A percentile compares a stretch with the other conserved stretches of the same genome.
phyloP scores from a whole-genome alignment of 2,113 vertebrate genomes.

The Lampris incognitus region DNA sequence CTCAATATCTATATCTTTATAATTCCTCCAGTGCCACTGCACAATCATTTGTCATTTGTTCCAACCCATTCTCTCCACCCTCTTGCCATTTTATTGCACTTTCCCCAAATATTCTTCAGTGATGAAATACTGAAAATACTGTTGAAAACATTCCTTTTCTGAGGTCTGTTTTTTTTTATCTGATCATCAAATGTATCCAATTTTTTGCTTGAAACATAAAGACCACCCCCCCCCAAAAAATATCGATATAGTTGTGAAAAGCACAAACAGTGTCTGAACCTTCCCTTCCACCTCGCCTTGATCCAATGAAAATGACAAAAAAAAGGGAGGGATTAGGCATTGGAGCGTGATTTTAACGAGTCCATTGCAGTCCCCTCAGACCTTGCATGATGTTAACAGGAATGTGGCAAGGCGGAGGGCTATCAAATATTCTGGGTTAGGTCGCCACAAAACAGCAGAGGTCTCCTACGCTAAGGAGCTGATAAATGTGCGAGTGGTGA shows the following conservation, averaged over 20 bases:
- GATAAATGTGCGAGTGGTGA: background rate
- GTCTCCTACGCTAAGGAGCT: conserved; percentile 19
- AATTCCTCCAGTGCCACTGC: no score
- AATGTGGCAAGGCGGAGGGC: conserved; percentile 33
- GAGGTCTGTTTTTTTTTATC: no score
- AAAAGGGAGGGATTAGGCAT: conserved; percentile 65
- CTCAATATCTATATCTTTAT: no score
- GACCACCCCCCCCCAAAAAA: background rate
- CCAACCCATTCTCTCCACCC: no score
- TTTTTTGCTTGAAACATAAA: background rate
- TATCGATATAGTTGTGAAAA: background rate
- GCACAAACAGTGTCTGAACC: background rate
- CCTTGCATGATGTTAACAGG: conserved; percentile 42
- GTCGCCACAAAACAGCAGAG: conserved; percentile 13
- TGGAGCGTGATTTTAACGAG: conserved; percentile 75
- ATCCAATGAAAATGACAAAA: conserved; percentile 70
- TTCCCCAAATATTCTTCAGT: no score
- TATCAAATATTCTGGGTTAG: conserved; percentile 12
- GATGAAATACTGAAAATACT: no score
- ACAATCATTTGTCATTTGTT: no score
- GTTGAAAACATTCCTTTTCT: no score
- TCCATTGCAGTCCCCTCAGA: conserved; percentile 51
- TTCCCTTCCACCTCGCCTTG: conserved; percentile 22
- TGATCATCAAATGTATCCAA: no score
- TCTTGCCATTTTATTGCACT: no score